A percentile compares a stretch with the other conserved stretches of the same genome.
Conservation (phyloP, 2,797 vertebrate genomes). For the Schizopygopsis malacanthus region DNA sequence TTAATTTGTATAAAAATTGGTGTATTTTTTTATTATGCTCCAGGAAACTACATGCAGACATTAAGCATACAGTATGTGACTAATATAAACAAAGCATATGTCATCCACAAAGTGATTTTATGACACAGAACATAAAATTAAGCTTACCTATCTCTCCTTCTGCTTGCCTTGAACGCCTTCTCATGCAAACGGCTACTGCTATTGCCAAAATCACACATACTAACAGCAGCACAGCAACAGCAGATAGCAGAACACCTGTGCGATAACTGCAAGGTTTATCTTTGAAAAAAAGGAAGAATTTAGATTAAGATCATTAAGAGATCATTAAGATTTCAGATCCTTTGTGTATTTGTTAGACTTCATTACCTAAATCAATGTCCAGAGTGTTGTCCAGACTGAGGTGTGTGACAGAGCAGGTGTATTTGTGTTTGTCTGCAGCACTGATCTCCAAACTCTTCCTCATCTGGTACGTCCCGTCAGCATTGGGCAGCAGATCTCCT, state of each 20-base stretch:
- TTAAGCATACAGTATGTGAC: too few species aligned
- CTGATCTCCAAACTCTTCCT: too few species aligned
- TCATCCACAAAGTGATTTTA: too few species aligned
- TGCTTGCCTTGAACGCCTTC: not conserved
- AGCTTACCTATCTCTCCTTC: not conserved
- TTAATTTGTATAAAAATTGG: not conserved
- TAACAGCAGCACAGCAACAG: not conserved
- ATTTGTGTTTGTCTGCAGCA: too few species aligned
- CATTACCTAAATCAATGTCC: not conserved
- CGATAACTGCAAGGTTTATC: not conserved
- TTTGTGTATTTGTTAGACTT: not conserved
- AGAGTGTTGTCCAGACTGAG: not conserved
- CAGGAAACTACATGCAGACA: not conserved
- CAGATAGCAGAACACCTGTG: not conserved
- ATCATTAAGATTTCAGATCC: not conserved
- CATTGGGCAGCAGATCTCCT: too few species aligned
- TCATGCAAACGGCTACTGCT: not conserved
- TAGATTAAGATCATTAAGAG: not conserved
- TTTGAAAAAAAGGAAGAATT: not conserved
- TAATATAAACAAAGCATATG: too few species aligned
- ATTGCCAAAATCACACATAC: not conserved
- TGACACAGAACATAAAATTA: too few species aligned
- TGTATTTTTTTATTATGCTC: not conserved
- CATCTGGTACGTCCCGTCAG: too few species aligned
- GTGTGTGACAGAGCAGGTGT: too few species aligned